Evolutionary conservation across 1,140 invertebrate genomes (phyloP).

Genomic region (Drosophila leontia): DNA sequence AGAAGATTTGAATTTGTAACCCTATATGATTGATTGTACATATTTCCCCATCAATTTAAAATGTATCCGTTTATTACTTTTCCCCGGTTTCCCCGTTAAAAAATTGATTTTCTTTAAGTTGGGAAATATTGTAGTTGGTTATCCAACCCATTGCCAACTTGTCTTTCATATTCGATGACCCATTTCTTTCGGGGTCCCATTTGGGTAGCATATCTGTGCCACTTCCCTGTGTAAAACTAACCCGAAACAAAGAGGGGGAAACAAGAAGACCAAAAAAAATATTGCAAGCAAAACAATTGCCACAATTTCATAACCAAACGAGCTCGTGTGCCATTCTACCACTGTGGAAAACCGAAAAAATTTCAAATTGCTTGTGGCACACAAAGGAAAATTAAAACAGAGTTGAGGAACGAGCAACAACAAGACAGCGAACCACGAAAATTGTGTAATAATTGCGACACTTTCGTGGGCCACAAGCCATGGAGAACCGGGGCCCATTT

Average conservation of each 20-base stretch:
- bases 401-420: conserved; percentile 22
- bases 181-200: conserved; percentile 35
- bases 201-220: conserved; percentile 30
- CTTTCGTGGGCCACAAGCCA: conserved; percentile 55
- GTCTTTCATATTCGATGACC: conserved; percentile 31
- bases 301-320: conserved; percentile 73
- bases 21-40: conserved; percentile 13
- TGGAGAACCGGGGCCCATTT: conserved; percentile 37
- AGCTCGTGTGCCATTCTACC: conserved; percentile 67
- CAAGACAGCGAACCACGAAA: conserved; percentile 47
- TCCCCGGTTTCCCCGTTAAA: not conserved
- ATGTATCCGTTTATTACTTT: not conserved
- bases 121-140: conserved; percentile 27
- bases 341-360: conserved; percentile 46
- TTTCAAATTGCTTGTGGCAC: conserved; percentile 60
- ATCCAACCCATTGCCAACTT: conserved; percentile 21
- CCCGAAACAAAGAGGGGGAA: conserved; percentile 32
- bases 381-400: conserved; percentile 44
- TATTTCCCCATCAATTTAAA: conserved; percentile 3
- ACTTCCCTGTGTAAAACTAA: conserved; percentile 50
- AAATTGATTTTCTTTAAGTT: conserved; percentile 56
- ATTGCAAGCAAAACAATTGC: conserved; percentile 72
- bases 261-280: conserved; percentile 33
- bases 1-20: conserved; percentile 17
- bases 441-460: conserved; percentile 82